These are phyloP conservation scores for Trichopoda pennipes DNA, from an alignment of 2,888 invertebrate species.

Conservation along the genomic window DNA sequence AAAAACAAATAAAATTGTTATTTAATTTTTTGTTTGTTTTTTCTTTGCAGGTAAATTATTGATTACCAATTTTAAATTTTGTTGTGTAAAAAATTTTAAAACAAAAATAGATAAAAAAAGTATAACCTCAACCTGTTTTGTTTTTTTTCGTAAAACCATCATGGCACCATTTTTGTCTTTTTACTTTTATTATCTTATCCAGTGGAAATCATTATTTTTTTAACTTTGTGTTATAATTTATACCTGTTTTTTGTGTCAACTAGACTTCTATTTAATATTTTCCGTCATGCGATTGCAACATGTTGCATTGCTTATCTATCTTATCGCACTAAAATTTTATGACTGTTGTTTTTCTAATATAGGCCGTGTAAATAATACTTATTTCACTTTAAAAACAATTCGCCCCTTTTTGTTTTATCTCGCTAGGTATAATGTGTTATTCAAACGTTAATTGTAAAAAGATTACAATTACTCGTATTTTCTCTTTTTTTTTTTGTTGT, in stretches of 20 bases:
- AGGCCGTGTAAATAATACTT: too few species aligned
- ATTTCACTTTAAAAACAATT: too few species aligned
- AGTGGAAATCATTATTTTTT: not conserved
- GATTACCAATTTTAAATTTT: not conserved
- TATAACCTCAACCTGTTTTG: conserved; percentile 39
- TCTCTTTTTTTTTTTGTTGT: too few species aligned
- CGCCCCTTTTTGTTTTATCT: too few species aligned
- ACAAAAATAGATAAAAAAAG: not conserved
- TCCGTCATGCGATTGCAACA: conserved; percentile 50
- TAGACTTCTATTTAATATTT: not conserved
- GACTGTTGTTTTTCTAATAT: too few species aligned
- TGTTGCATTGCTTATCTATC: conserved; percentile 58
- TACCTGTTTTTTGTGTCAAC: conserved; percentile 8
- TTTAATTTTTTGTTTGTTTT: conserved; percentile 9
- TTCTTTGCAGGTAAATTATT: conserved; percentile 51
- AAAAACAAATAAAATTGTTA: conserved; percentile 13
- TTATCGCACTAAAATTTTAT: conserved; percentile 36
- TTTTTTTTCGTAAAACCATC: not conserved
- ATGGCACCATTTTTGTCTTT: conserved; percentile 10
- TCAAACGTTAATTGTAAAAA: too few species aligned
- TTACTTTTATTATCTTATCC: conserved; percentile 50
- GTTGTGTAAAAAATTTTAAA: not conserved
- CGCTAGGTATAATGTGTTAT: too few species aligned
- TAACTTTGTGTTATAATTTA: conserved; percentile 12
- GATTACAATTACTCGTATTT: too few species aligned